Base-by-base conservation (phyloP, 92 coral and sea anemone genomes). In the Blastomussa wellsi region DNA sequence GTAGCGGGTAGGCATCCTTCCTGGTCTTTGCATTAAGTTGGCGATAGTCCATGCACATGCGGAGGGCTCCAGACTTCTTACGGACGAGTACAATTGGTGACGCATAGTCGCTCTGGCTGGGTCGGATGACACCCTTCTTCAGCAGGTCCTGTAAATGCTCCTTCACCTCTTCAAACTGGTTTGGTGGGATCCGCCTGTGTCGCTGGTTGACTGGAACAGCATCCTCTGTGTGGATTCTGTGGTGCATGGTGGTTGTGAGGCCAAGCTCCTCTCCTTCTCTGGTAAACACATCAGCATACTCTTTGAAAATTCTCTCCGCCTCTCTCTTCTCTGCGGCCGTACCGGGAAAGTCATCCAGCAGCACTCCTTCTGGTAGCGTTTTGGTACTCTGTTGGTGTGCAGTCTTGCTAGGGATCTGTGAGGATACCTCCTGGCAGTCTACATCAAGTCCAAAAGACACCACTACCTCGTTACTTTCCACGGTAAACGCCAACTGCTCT, bases 41-140 rank as follows among this genome's bases (percentile, higher is more conserved):
- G n/a, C n/a, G n/a, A n/a, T n/a, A n/a, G n/a, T n/a, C n/a, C n/a
- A n/a, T n/a, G n/a, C n/a, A n/a, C n/a, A n/a, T n/a, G n/a, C n/a
- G n/a, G n/a, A n/a, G n/a, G n/a, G n/a, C n/a, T n/a, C n/a, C n/a
- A n/a, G n/a, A n/a, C n/a, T n/a, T n/a, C n/a, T n/a, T n/a, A n/a
- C n/a, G n/a, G 4, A n/a, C n/a, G n/a, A 87, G 90, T 24, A 88
- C 91, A 7, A 91, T 88, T 0, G 88, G 90, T 13, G 93, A 87
- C 19, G 90, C 90, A 36, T 87, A 87, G 86, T 90, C 80, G 32
- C 93, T 91, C 42, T 88, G 79, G 76, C 84, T 83, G 13, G 83
- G 64, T 6, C 55, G 28, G 60, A 80, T 86, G 38, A 85, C 82
- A 49, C 87, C 90, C n/a, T 73, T 86, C 37, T 90, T 82, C 62